These are phyloP conservation scores for Ips typographus DNA, from an alignment of 1,140 invertebrate genomes.

Conservation along the genomic window DNA sequence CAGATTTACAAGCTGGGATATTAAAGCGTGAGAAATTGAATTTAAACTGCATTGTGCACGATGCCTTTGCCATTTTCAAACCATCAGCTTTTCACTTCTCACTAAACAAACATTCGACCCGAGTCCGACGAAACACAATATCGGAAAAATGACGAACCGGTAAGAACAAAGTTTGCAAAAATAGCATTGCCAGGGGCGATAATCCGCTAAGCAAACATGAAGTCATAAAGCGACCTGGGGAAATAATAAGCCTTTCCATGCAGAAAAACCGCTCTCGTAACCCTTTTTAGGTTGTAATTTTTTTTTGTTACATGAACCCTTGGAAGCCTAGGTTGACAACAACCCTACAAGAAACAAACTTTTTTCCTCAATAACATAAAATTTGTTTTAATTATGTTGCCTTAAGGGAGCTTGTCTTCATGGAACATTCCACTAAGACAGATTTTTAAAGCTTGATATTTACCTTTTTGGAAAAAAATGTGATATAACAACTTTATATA, in stretches of 20 bases:
- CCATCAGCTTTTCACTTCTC: too few relatives aligned
- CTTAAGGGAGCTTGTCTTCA: neutral
- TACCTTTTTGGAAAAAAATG: neutral
- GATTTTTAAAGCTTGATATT: neutral
- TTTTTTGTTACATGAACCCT: neutral
- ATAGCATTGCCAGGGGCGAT: slow-evolving; percentile 8
- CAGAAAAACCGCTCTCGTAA: slow-evolving; percentile 7
- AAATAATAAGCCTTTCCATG: slow-evolving; percentile 20
- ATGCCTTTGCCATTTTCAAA: too few relatives aligned
- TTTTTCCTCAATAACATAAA: neutral
- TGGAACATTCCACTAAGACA: neutral
- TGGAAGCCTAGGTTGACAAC: neutral
- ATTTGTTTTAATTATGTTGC: neutral
- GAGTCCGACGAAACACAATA: neutral
- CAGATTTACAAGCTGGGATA: too few relatives aligned
- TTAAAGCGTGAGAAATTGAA: too few relatives aligned
- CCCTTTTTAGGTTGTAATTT: slow-evolving; percentile 11
- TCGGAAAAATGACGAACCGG: slow-evolving; percentile 1
- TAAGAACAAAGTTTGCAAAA: slow-evolving; percentile 1
- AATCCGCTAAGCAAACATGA: slow-evolving; percentile 12
- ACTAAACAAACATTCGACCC: too few relatives aligned
- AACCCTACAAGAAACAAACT: neutral
- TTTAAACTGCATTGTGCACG: too few relatives aligned
- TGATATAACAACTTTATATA: neutral
- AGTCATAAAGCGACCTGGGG: slow-evolving; percentile 11